Base-by-base conservation (phyloP, 2,113 vertebrate genomes). In the Hypanus sabinus region DNA sequence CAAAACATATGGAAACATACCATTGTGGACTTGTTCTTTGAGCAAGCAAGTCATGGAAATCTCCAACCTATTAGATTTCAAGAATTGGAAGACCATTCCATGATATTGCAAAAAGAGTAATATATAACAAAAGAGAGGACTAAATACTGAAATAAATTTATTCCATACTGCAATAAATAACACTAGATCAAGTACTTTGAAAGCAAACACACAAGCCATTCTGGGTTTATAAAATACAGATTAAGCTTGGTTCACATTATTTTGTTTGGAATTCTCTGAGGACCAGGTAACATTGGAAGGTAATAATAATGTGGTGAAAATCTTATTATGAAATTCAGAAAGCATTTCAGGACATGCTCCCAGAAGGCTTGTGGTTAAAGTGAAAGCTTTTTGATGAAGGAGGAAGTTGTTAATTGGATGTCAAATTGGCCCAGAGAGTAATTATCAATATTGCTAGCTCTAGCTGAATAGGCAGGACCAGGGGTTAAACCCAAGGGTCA, bases 311-410 rank as follows among this genome's bases (percentile, higher is more conserved):
- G 83, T 60, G 24, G 55, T 60, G 80, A 7, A 55, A 83, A 83
- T 83, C 55, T 83, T 18, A 87, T 62, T 87, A 57, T 62, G 83
- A 87, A 60, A 60, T 87, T 57, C 83, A 87, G 46, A 60, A 87
- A 55, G 55, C 55, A 87, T 87, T 87, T 60, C 55, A 87, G 14
- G 22, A n/a, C 24, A 18, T 11, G 27, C 55, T 46, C 83, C 24
- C 83, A 87, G 8, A 60, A 87, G 83, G 57, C 55, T 87, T 87
- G 27, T 27, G 57, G 24, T 55, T 87, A 27, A 87, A 87, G 24
- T 87, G 22, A 57, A 87, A 60, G 24, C 11, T 12, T 87, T 87
- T 87, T 8, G 24, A 30, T 60, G 55, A 87, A 87, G 55, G 22
- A 83, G 36, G 2, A n/a, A 30, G 46, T 87, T 87, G 9, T 60